phyloP scores from a whole-genome alignment of 2,113 vertebrate species.

The Puffinus mauretanicus region DNA sequence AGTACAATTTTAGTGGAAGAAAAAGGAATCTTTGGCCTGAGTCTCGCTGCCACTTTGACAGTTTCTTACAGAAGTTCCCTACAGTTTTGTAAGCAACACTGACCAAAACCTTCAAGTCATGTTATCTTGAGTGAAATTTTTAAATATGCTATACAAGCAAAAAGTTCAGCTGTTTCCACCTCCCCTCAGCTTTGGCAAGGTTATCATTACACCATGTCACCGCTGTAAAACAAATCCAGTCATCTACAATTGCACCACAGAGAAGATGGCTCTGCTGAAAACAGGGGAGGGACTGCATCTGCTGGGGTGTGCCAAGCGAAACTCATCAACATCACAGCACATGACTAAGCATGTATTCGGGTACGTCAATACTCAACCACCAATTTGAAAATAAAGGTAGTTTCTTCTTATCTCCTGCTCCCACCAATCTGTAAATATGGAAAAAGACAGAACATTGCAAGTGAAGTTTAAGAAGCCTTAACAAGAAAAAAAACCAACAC shows the following conservation, averaged over 20 bases:
- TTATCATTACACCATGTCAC: neutral
- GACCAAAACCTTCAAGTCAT: neutral
- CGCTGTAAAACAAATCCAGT: constrained; percentile 15
- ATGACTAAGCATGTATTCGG: neutral
- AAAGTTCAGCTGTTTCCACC: neutral
- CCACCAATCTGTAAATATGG: accelerated
- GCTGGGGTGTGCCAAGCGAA: constrained; percentile 6
- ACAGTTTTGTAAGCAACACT: neutral
- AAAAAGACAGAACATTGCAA: neutral
- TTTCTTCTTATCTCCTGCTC: neutral
- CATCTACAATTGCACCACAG: constrained; percentile 5
- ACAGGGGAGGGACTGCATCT: neutral
- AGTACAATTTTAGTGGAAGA: neutral
- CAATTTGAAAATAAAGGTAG: neutral
- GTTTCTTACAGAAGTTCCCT: neutral
- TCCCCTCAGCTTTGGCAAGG: neutral
- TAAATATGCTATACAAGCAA: neutral
- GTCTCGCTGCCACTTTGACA: neutral
- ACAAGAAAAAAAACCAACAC: neutral
- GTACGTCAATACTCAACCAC: neutral
- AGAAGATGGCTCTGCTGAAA: neutral
- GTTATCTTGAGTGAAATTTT: neutral
- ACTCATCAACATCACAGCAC: neutral
- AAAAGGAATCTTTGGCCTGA: neutral
- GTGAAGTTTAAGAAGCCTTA: neutral